Evolutionary conservation across 1,140 invertebrate species (phyloP).

Genomic region (Streblospio benedicti): DNA sequence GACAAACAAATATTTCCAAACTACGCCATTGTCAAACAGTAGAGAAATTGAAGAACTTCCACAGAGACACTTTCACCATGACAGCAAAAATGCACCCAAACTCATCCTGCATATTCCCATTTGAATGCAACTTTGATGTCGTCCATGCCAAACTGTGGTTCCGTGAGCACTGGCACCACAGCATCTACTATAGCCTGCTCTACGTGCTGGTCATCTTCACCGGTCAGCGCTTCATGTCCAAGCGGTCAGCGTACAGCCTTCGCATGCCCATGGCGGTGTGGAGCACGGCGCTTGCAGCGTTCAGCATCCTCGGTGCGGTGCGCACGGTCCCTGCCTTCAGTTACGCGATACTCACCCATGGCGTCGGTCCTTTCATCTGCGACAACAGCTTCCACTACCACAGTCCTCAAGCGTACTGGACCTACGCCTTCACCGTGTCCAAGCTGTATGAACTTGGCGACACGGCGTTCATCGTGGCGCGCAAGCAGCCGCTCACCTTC

Average conservation of each 20-base stretch:
- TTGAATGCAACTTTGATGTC: too few relatives aligned
- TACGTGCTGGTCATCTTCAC: conserved; percentile 87
- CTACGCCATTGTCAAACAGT: too few relatives aligned
- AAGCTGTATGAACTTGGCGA: conserved; percentile 86
- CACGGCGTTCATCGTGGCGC: conserved; percentile 87
- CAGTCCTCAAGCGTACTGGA: conserved; percentile 63
- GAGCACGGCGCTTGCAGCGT: conserved; percentile 78
- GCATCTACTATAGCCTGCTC: too few relatives aligned
- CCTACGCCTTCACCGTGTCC: conserved; percentile 74
- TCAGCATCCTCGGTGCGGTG: conserved; percentile 79
- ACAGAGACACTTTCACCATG: too few relatives aligned
- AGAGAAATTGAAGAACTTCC: too few relatives aligned
- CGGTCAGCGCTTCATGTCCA: conserved; percentile 82
- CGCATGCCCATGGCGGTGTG: conserved; percentile 73
- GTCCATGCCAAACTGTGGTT: too few relatives aligned
- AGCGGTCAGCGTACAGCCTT: conserved; percentile 72
- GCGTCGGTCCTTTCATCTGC: conserved; percentile 83
- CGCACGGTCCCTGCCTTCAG: conserved; percentile 56
- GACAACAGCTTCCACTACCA: conserved; percentile 41
- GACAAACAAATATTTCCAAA: too few relatives aligned
- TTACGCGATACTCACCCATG: conserved; percentile 71
- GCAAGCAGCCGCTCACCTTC: conserved; percentile 89
- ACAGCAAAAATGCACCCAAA: too few relatives aligned
- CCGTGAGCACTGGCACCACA: too few relatives aligned
- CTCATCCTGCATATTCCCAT: too few relatives aligned